A percentile compares a stretch with the other conserved stretches of the same genome.
Conservation (phyloP, 1,140 invertebrate genomes). For the Phocides pigmalion region DNA sequence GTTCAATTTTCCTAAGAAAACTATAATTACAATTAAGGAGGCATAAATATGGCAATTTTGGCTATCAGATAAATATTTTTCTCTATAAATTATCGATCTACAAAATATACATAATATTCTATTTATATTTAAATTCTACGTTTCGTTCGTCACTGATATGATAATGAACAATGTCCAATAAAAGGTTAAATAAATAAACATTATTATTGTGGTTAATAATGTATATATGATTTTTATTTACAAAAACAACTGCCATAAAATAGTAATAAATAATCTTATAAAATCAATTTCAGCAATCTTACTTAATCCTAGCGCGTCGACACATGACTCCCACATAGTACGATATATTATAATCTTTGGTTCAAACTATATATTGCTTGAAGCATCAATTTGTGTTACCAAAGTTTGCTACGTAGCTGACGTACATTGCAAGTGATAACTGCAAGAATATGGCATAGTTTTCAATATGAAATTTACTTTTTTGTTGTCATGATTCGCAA, state of each 20-base stretch:
- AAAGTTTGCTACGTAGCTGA: conserved; percentile 45
- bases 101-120: conserved; percentile 8
- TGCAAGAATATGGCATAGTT: neutral
- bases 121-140: neutral
- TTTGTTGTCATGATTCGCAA: too few relatives aligned
- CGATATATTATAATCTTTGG: conserved; percentile 56
- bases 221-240: too few relatives aligned
- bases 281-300: conserved; percentile 26
- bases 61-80: conserved; percentile 30
- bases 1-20: too few relatives aligned
- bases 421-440: neutral
- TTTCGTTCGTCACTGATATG: neutral
- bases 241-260: conserved; percentile 37
- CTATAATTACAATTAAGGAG: too few relatives aligned
- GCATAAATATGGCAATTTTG: conserved; percentile 41
- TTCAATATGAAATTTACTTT: neutral
- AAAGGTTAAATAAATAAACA: too few relatives aligned
- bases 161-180: too few relatives aligned
- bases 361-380: conserved; percentile 47
- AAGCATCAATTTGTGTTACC: conserved; percentile 44
- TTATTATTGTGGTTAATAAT: neutral
- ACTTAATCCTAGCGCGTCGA: conserved; percentile 31
- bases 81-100: conserved; percentile 6
- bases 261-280: conserved; percentile 34
- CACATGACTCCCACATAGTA: conserved; percentile 18